Percentiles rank a stretch among this genome's conserved stretches.
Evolutionary conservation across 2,113 vertebrate species (phyloP).

Genomic region (Triplophysa rosa): DNA sequence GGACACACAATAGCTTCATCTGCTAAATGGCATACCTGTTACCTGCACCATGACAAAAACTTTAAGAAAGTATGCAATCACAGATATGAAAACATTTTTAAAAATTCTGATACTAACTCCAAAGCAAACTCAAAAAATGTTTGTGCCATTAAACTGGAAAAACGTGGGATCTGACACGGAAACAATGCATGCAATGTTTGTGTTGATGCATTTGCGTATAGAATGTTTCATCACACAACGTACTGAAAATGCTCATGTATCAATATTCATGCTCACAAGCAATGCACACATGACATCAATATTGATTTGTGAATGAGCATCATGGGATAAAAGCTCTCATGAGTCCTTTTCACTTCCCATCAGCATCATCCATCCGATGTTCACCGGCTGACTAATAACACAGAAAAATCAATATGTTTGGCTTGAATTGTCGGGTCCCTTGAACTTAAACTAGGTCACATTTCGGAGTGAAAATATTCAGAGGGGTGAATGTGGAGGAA

Average conservation of each 20-base stretch:
- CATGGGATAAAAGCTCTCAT: background rate
- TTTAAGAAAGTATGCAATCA: too few relatives aligned
- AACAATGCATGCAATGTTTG: too few relatives aligned
- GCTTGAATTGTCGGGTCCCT: conserved; percentile 7
- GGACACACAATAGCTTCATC: conserved; percentile 43
- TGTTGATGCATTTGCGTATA: background rate
- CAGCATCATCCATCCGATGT: background rate
- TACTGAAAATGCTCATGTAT: background rate
- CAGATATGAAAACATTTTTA: too few relatives aligned
- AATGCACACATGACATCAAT: conserved; percentile 9
- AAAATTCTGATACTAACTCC: too few relatives aligned
- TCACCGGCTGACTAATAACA: conserved; percentile 35
- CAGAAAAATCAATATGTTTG: conserved; percentile 55
- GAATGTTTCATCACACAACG: background rate
- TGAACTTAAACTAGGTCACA: conserved; percentile 51
- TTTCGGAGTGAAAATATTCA: conserved; percentile 41
- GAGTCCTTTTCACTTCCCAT: background rate
- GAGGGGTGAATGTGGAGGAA: background rate
- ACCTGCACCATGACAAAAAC: too few relatives aligned
- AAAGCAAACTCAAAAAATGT: too few relatives aligned
- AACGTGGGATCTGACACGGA: too few relatives aligned
- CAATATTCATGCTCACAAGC: background rate
- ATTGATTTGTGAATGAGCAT: conserved; percentile 28
- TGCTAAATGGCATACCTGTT: too few relatives aligned
- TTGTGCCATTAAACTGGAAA: too few relatives aligned